These are phyloP conservation scores for Cryptosula pallasiana DNA, from an alignment of 2,888 invertebrate species.

Conservation along the genomic window DNA sequence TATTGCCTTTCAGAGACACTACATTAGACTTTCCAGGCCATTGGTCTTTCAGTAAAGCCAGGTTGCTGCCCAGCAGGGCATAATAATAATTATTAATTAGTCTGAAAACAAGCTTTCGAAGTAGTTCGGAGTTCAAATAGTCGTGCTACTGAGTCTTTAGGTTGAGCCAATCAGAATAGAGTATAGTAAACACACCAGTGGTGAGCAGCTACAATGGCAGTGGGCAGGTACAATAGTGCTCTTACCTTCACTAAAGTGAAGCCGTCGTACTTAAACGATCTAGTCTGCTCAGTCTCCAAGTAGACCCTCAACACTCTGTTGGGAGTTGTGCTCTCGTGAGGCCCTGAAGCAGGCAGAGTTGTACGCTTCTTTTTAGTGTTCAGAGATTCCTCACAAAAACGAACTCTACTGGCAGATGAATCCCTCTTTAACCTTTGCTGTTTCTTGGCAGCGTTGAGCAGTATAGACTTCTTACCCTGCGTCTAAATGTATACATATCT, in stretches of 20 bases:
- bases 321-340: constrained; percentile 83
- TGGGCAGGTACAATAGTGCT: neutral
- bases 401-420: constrained; percentile 8
- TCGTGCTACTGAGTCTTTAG: no score
- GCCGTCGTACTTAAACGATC: constrained; percentile 89
- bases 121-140: no score
- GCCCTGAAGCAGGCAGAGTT: constrained; percentile 33
- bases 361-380: neutral
- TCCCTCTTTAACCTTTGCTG: constrained; percentile 8
- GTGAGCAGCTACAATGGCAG: no score
- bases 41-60: no score
- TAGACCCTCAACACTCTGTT: constrained; percentile 84
- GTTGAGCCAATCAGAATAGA: no score
- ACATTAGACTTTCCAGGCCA: no score
- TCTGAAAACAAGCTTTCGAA: no score
- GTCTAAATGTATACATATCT: no score
- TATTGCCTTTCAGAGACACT: no score
- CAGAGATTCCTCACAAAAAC: constrained; percentile 8
- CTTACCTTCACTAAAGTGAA: constrained; percentile 72
- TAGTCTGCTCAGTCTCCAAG: constrained; percentile 89
- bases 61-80: no score
- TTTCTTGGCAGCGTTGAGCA: constrained; percentile 17
- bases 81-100: no score
- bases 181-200: no score
- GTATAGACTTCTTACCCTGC: constrained; percentile 16